Percentiles rank a stretch among this genome's conserved stretches.
Conservation (phyloP, 2,113 vertebrate species). For the Leucopternis melanops region DNA sequence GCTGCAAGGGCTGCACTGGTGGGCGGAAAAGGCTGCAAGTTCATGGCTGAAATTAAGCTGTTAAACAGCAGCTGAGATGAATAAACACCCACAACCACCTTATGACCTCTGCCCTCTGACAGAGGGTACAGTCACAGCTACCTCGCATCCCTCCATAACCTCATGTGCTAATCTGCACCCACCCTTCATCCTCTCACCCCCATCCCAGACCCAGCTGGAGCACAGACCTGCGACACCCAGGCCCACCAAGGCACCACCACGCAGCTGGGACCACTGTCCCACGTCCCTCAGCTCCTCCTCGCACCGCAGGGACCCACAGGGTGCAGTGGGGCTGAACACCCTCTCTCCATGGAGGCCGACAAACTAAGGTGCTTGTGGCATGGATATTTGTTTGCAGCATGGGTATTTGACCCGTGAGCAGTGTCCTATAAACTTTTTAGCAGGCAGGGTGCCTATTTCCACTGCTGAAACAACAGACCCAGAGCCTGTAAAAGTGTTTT, state of each 20-base stretch:
- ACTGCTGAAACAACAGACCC: neutral
- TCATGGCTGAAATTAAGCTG: neutral
- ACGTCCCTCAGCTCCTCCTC: neutral
- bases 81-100: neutral
- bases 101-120: neutral
- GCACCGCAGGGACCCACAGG: neutral
- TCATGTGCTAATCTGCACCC: neutral
- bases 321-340: neutral
- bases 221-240: neutral
- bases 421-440: neutral
- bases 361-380: neutral
- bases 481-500: neutral
- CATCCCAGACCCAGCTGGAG: neutral
- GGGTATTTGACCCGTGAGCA: neutral
- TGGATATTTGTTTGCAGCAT: neutral
- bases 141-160: neutral
- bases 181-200: neutral
- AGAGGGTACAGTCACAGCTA: neutral
- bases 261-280: neutral
- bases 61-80: neutral
- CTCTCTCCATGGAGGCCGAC: neutral
- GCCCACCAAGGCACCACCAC: neutral
- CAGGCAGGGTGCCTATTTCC: fast-evolving
- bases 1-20: neutral
- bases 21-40: neutral